A percentile compares a stretch with the other conserved stretches of the same genome.
Evolutionary conservation across 2,888 invertebrate genomes (phyloP).

Genomic region (Belgica antarctica): DNA sequence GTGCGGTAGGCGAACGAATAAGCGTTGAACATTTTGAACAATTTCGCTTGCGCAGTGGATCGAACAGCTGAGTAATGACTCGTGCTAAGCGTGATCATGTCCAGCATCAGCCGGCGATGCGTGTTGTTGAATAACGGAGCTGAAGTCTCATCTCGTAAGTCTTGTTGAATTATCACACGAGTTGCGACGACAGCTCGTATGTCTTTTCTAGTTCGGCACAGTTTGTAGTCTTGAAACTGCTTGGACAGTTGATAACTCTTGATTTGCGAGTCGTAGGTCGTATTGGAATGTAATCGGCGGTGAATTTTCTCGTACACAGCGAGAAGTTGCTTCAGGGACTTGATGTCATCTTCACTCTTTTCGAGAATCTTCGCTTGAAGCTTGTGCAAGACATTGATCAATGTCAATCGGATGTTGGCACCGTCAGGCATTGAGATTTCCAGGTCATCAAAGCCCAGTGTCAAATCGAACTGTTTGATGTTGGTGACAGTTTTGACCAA

Average conservation of each 20-base stretch:
- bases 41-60: conserved; percentile 64
- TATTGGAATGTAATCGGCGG: conserved; percentile 44
- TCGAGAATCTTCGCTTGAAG: conserved; percentile 66
- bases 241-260: conserved; percentile 66
- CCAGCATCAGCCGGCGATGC: conserved; percentile 62
- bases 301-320: conserved; percentile 53
- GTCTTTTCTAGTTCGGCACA: conserved; percentile 63
- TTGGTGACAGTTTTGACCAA: conserved; percentile 45
- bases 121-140: conserved; percentile 59
- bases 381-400: conserved; percentile 62
- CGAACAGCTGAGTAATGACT: conserved; percentile 56
- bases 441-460: conserved; percentile 54
- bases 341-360: conserved; percentile 75
- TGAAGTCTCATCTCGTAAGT: conserved; percentile 56
- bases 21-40: conserved; percentile 63
- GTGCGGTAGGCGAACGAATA: conserved; percentile 70
- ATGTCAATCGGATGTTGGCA: conserved; percentile 64
- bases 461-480: conserved; percentile 51
- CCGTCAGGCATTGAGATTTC: conserved; percentile 63
- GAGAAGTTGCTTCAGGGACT: conserved; percentile 62
- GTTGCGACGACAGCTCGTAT: conserved; percentile 65
- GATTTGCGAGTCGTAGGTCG: conserved; percentile 61
- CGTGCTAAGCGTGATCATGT: conserved; percentile 53
- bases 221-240: conserved; percentile 62
- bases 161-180: conserved; percentile 66